Evolutionary conservation across 2,113 vertebrate genomes (phyloP).

Genomic region (Vidua chalybeata): DNA sequence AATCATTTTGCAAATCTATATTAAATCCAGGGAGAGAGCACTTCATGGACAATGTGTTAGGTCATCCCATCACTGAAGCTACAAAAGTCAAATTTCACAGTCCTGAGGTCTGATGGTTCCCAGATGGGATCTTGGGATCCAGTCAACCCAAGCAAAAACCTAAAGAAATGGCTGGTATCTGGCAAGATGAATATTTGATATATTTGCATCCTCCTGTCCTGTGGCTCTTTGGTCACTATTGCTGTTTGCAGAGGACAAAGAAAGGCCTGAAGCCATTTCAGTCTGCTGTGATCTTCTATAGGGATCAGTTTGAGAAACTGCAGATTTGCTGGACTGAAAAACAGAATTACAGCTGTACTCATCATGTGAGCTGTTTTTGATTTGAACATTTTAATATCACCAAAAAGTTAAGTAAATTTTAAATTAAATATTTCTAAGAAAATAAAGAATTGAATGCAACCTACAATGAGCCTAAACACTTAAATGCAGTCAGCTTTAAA

Average conservation of each 20-base stretch:
- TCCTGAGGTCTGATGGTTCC: background rate
- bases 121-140: background rate
- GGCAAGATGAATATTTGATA: background rate
- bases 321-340: background rate
- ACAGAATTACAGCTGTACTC: background rate
- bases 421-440: background rate
- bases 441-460: background rate
- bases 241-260: background rate
- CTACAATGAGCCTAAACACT: background rate
- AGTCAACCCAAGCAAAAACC: background rate
- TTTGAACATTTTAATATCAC: background rate
- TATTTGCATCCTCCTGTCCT: background rate
- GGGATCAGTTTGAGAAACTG: background rate
- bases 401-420: background rate
- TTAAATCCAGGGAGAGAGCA: background rate
- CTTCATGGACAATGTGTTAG: background rate
- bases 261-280: background rate
- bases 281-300: background rate
- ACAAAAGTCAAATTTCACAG: background rate
- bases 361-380: background rate
- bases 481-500: background rate
- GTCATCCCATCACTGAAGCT: background rate
- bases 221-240: background rate
- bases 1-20: background rate
- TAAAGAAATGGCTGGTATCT: background rate